A percentile compares a stretch with the other conserved stretches of the same genome.
Conservation (phyloP, 1,140 invertebrate species). For the Caenorhabditis briggsae region DNA sequence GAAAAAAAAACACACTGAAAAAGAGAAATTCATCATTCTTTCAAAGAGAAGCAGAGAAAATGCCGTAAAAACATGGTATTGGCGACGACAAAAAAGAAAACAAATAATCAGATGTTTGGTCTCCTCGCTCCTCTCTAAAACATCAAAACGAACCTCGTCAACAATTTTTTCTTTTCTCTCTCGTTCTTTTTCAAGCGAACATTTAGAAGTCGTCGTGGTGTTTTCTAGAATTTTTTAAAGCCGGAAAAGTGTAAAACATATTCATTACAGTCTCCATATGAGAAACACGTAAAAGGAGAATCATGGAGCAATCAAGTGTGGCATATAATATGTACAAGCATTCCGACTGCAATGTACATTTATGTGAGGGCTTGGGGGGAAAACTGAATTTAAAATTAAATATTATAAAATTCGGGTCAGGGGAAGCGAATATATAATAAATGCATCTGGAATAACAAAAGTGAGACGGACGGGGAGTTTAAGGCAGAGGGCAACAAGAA, state of each 20-base stretch:
- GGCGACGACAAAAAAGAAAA: background rate
- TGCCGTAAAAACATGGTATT: background rate
- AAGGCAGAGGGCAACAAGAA: background rate
- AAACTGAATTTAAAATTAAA: background rate
- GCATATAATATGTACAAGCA: slow-evolving; percentile 7
- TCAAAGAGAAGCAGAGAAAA: background rate
- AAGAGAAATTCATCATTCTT: no score
- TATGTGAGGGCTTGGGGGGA: background rate
- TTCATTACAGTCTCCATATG: background rate
- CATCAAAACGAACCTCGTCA: background rate
- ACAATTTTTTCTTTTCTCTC: background rate
- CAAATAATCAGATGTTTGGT: slow-evolving; percentile 21
- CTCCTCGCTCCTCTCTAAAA: slow-evolving; percentile 1
- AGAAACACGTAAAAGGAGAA: background rate
- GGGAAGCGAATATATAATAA: slow-evolving; percentile 40
- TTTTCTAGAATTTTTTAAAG: background rate
- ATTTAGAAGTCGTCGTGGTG: no score
- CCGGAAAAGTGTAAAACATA: background rate
- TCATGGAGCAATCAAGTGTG: background rate
- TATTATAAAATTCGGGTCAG: background rate
- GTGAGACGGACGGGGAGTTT: background rate
- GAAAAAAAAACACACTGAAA: no score
- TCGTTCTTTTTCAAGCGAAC: no score
- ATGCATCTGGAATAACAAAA: slow-evolving; percentile 3
- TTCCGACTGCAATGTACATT: slow-evolving; percentile 35